Conservation (phyloP, 2,113 vertebrate genomes). For the Rhadina sibilatrix region DNA sequence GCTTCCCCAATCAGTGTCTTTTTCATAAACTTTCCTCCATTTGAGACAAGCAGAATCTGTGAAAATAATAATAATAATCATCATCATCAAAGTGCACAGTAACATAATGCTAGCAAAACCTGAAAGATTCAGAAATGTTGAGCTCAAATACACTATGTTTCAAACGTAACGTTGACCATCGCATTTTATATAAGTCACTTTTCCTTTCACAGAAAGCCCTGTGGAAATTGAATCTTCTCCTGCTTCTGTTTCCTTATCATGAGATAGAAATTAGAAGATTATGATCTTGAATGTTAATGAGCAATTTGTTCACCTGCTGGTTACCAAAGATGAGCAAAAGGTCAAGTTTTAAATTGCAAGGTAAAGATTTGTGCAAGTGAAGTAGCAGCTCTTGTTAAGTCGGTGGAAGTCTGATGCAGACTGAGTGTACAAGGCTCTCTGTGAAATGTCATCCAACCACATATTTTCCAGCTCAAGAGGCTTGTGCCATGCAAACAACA, state of each 20-base stretch:
- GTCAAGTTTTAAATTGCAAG: neutral
- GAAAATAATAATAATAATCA: neutral
- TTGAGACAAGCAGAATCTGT: constrained; percentile 95
- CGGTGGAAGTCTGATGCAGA: too few relatives aligned
- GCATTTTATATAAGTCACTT: neutral
- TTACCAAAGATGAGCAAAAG: neutral
- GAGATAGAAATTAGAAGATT: neutral
- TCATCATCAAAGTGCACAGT: neutral
- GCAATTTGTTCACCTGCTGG: neutral
- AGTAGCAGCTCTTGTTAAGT: neutral
- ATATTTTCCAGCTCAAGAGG: neutral
- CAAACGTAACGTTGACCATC: too few relatives aligned
- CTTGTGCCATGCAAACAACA: neutral
- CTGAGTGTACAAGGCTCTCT: neutral
- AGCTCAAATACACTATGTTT: neutral
- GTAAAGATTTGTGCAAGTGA: neutral
- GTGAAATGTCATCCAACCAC: neutral
- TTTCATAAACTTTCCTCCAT: constrained; percentile 99
- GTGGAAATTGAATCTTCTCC: neutral
- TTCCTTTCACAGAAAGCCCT: neutral
- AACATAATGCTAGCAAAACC: neutral
- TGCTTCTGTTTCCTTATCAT: neutral
- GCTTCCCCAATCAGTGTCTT: constrained; percentile 98
- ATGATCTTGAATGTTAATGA: neutral
- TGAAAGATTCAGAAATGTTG: neutral